A percentile compares a stretch with the other conserved stretches of the same genome.
Conservation (phyloP, 2,113 vertebrate genomes). For the Mustela lutreola region DNA sequence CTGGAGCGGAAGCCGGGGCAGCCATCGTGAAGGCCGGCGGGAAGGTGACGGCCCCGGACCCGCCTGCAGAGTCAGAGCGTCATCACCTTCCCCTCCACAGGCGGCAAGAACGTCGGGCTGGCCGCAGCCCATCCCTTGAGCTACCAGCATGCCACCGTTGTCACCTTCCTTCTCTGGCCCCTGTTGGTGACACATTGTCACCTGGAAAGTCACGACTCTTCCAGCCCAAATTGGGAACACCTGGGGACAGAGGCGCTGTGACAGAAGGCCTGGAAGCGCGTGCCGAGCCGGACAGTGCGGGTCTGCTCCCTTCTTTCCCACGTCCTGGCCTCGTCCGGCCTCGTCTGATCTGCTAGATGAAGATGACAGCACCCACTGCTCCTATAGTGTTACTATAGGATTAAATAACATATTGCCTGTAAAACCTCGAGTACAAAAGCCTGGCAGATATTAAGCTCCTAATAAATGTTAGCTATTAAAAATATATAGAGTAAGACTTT, state of each 20-base stretch:
- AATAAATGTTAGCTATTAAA: neutral
- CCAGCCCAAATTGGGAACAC: neutral
- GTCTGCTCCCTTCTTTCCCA: neutral
- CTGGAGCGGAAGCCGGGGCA: neutral
- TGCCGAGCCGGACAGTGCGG: neutral
- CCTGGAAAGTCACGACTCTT: neutral
- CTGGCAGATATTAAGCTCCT: neutral
- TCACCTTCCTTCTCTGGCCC: neutral
- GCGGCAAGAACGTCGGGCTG: neutral
- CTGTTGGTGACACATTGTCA: neutral
- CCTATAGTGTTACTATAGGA: neutral
- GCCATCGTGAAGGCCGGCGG: neutral
- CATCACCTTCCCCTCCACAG: neutral
- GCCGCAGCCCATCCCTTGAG: neutral
- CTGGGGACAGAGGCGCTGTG: neutral
- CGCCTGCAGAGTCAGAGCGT: accelerated
- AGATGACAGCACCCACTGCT: neutral
- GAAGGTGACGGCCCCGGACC: neutral
- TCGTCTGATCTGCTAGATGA: neutral
- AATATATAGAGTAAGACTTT: neutral
- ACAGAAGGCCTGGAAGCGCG: neutral
- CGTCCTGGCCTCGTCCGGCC: neutral
- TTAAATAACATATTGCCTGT: neutral
- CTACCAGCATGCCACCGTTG: neutral
- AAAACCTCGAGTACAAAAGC: conserved; percentile 24